phyloP scores from a whole-genome alignment of 1,140 invertebrate species.

The Potamilus streckersoni region DNA sequence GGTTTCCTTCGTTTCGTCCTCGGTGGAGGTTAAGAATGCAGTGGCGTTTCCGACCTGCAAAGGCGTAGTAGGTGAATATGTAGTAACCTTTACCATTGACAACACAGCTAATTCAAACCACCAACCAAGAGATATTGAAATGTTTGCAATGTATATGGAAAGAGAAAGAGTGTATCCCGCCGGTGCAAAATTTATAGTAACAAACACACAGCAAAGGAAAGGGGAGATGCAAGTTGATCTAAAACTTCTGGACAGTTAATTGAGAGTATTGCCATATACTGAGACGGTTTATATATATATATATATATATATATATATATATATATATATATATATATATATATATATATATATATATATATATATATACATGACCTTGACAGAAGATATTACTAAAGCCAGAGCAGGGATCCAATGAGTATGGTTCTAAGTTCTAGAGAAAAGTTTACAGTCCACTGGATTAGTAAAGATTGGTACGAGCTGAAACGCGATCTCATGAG shows the following conservation, averaged over 20 bases:
- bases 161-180: constrained; percentile 19
- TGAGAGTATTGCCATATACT: too few relatives aligned
- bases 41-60: not conserved
- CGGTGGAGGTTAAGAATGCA: not conserved
- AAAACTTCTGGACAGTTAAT: not conserved
- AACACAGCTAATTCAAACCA: constrained; percentile 1
- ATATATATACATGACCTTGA: too few relatives aligned
- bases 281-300: too few relatives aligned
- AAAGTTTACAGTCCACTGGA: too few relatives aligned
- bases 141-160: constrained; percentile 5
- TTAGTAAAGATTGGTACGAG: too few relatives aligned
- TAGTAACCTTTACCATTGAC: constrained; percentile 6
- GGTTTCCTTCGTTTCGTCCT: constrained; percentile 16
- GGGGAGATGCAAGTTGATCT: not conserved
- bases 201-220: not conserved
- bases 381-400: too few relatives aligned
- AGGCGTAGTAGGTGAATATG: not conserved
- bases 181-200: constrained; percentile 12
- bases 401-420: too few relatives aligned
- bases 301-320: too few relatives aligned
- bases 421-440: too few relatives aligned
- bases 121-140: constrained; percentile 19
- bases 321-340: too few relatives aligned
- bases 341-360: too few relatives aligned
- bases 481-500: too few relatives aligned